phyloP scores from a whole-genome alignment of 2,797 vertebrate genomes.

The Betta splendens region DNA sequence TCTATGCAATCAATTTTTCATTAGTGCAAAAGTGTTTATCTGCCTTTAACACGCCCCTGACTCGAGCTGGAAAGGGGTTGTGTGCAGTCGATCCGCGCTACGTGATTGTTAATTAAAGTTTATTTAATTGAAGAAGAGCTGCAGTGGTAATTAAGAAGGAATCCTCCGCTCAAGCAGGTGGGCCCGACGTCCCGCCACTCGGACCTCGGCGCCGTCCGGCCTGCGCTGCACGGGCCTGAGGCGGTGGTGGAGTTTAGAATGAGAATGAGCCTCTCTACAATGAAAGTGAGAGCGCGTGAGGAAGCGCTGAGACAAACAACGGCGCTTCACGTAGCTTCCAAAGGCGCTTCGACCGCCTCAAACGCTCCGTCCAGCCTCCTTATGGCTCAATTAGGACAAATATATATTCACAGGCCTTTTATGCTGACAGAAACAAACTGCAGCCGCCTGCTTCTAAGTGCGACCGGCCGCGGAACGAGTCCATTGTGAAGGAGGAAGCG shows the following conservation, averaged over 20 bases:
- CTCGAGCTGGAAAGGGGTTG: conserved; percentile 88
- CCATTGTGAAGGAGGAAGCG: conserved; percentile 23
- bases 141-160: conserved; percentile 93
- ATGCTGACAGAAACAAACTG: conserved; percentile 35
- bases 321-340: conserved; percentile 38
- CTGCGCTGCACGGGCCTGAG: conserved; percentile 38
- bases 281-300: conserved; percentile 31
- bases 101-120: conserved; percentile 98
- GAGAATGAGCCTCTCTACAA: conserved; percentile 29
- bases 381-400: conserved; percentile 39
- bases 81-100: conserved; percentile 90
- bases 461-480: conserved; percentile 33
- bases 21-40: conserved; percentile 99
- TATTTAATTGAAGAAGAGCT: conserved; percentile 97
- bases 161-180: conserved; percentile 78
- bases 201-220: conserved; percentile 33
- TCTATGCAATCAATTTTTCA: conserved; percentile 99
- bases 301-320: conserved; percentile 36
- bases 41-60: conserved; percentile 92
- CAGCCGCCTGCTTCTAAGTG: conserved; percentile 56
- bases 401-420: conserved; percentile 20
- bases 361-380: conserved; percentile 24
- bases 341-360: conserved; percentile 50
- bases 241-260: conserved; percentile 42
- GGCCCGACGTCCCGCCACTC: conserved; percentile 55